Conservation (phyloP, 2,797 vertebrate genomes). For the Chanos chanos region DNA sequence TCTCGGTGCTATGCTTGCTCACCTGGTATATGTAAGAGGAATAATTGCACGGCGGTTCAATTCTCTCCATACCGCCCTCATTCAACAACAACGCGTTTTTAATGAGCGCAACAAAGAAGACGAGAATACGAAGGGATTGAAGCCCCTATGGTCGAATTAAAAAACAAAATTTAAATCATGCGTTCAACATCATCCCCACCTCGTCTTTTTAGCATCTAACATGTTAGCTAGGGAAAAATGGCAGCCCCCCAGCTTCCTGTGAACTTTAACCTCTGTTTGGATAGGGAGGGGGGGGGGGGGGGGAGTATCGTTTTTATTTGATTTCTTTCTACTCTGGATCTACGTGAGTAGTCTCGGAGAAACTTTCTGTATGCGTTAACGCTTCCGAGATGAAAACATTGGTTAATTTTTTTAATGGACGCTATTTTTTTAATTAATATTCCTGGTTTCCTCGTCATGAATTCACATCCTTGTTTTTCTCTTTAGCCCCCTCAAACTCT, state of each 20-base stretch:
- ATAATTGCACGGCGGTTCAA: conserved; percentile 85
- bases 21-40: conserved; percentile 98
- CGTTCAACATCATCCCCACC: conserved; percentile 57
- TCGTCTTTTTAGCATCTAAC: conserved; percentile 75
- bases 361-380: background rate
- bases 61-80: conserved; percentile 88
- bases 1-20: conserved; percentile 97
- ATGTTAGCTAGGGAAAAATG: conserved; percentile 91
- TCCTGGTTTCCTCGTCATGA: conserved; percentile 46
- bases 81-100: conserved; percentile 60
- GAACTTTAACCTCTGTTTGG: conserved; percentile 83
- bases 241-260: conserved; percentile 98
- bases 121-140: conserved; percentile 41
- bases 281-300: conserved; percentile 50
- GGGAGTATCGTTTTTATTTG: conserved; percentile 58
- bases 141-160: conserved; percentile 27
- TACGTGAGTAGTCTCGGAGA: conserved; percentile 8
- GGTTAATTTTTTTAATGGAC: background rate
- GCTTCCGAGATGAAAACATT: background rate
- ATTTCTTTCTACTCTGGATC: conserved; percentile 8
- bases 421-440: conserved; percentile 42
- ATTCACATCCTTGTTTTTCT: conserved; percentile 53
- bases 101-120: conserved; percentile 40
- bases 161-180: conserved; percentile 49
- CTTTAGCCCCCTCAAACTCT: conserved; percentile 51